Conservation (phyloP, 2,797 vertebrate genomes). For the Silurus lanzhouensis region DNA sequence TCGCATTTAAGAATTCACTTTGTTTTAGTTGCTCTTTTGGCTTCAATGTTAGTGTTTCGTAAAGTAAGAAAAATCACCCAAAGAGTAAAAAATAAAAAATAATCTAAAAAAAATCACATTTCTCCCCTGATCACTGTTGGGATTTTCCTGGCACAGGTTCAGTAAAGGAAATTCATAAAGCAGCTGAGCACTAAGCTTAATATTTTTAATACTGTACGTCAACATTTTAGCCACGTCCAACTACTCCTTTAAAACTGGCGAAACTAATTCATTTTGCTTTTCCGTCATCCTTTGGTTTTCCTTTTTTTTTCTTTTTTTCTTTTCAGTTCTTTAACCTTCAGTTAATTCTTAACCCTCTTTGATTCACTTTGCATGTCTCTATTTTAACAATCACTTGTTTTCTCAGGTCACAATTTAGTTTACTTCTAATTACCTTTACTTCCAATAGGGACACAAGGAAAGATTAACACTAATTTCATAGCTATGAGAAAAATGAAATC, state of each 20-base stretch:
- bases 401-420: neutral
- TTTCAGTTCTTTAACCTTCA: neutral
- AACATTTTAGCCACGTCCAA: neutral
- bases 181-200: neutral
- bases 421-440: too few relatives aligned
- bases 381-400: neutral
- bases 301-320: neutral
- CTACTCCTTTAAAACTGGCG: neutral
- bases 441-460: neutral
- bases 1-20: neutral
- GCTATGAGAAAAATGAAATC: neutral
- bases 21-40: neutral
- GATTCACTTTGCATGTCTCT: neutral
- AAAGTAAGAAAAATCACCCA: neutral
- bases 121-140: neutral
- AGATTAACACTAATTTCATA: neutral
- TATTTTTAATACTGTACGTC: neutral
- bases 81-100: neutral
- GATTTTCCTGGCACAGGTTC: neutral
- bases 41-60: neutral
- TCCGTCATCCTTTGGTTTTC: neutral
- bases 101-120: neutral
- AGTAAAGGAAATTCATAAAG: neutral
- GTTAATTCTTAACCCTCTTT: neutral
- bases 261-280: neutral